phyloP scores from a whole-genome alignment of 2,888 invertebrate genomes.

The Ditula angustiorana region DNA sequence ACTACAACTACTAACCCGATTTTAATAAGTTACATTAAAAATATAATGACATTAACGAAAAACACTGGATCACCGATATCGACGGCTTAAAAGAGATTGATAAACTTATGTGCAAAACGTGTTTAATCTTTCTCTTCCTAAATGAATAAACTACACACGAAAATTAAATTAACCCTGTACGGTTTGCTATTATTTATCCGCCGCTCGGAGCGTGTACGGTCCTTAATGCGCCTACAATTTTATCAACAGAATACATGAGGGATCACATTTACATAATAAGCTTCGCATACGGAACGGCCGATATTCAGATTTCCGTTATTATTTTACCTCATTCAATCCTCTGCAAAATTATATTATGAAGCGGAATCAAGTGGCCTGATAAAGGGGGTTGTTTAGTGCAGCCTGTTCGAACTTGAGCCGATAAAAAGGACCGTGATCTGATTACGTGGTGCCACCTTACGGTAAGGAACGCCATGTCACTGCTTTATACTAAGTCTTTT shows the following conservation, averaged over 20 bases:
- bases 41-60: too few species aligned
- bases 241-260: conserved; percentile 73
- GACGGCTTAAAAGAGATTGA: too few species aligned
- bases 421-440: conserved; percentile 9
- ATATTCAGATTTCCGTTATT: conserved; percentile 75
- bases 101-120: too few species aligned
- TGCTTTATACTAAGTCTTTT: background rate
- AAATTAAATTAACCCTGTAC: conserved; percentile 22
- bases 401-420: conserved; percentile 11
- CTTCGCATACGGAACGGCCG: conserved; percentile 62
- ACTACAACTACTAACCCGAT: too few species aligned
- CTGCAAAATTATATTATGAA: conserved; percentile 57
- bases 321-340: conserved; percentile 70
- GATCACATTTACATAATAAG: conserved; percentile 77
- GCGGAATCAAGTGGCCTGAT: conserved; percentile 64
- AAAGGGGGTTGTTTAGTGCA: conserved; percentile 42
- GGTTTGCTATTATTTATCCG: conserved; percentile 22
- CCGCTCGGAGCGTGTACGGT: conserved; percentile 31
- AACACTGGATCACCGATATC: background rate
- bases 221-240: conserved; percentile 60
- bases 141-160: background rate
- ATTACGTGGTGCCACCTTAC: background rate
- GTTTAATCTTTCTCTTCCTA: too few species aligned
- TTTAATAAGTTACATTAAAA: too few species aligned
- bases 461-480: background rate